Evolutionary conservation across 2,888 invertebrate species (phyloP).

Genomic region (Hofmannophila pseudospretella): DNA sequence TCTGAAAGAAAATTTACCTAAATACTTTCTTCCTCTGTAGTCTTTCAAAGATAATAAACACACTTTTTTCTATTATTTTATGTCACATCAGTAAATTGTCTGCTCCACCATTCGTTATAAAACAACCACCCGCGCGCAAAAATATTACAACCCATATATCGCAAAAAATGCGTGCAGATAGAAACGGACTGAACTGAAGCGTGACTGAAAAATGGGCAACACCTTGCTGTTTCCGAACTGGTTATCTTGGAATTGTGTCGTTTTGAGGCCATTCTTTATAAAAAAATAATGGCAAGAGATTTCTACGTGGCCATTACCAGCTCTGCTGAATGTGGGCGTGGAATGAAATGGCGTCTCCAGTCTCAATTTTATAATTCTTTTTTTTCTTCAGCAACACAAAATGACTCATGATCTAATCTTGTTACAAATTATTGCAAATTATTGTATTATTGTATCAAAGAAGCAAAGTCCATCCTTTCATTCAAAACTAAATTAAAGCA

Average conservation of each 20-base stretch:
- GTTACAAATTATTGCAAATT: too few species aligned
- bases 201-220: slow-evolving; percentile 60
- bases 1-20: too few species aligned
- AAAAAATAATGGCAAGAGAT: slow-evolving; percentile 20
- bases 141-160: slow-evolving; percentile 48
- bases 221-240: slow-evolving; percentile 51
- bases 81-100: slow-evolving; percentile 33
- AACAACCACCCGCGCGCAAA: slow-evolving; percentile 37
- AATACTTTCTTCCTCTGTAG: background rate
- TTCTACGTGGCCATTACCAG: slow-evolving; percentile 1
- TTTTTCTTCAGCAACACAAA: too few species aligned
- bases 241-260: slow-evolving; percentile 40
- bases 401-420: too few species aligned
- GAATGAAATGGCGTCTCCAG: too few species aligned
- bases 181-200: slow-evolving; percentile 44
- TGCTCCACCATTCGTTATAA: slow-evolving; percentile 26
- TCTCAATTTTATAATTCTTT: too few species aligned
- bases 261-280: slow-evolving; percentile 24
- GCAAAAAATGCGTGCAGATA: slow-evolving; percentile 37
- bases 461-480: too few species aligned
- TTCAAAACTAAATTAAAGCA: too few species aligned
- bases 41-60: slow-evolving; percentile 3
- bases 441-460: too few species aligned
- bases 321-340: too few species aligned
- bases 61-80: too few species aligned